Evolutionary conservation across 2,888 invertebrate genomes (phyloP), one percentile per base, ranked within the genome.

Genomic region (Hybos culiciformis): DNA sequence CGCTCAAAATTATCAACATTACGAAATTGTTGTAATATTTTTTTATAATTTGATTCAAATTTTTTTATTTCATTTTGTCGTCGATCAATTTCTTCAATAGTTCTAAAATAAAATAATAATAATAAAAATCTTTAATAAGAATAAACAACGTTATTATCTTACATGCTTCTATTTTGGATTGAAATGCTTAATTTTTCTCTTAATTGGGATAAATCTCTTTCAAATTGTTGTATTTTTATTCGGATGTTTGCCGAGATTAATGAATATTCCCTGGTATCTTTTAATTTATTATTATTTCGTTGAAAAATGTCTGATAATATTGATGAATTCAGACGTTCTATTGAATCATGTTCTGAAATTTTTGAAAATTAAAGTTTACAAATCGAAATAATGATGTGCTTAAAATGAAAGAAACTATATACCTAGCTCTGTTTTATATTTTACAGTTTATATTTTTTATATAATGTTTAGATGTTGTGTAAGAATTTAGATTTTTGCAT

Each of bases 271-370:
- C n/a, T n/a, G n/a, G n/a, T n/a, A n/a, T n/a, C n/a, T n/a, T n/a
- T n/a, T n/a, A n/a, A n/a, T n/a, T n/a, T n/a, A n/a, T n/a, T n/a
- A n/a, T 67, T 66, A 49, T 75, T 72, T 39, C 80, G 66, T 42
- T 68, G 57, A 1, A 72, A 71, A 8, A 81, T 55, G 53, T 75
- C 72, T 45, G 74, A 73, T 64, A 77, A 73, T 38, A 80, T 74
- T 51, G 77, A 74, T 37, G 75, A 67, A 53, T 71, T 72, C 18
- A 80, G 57, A 46, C 73, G 73, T 53, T 79, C 76, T 53, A 80
- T 80, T 1, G 76, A 72, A 52, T 79, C 78, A 59, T 75, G 72
- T 55, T 80, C 80, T 0, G 69, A 59, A 12, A 77, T 61, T 80
- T 80, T 80, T 47, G 32, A 56, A 49, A 21, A 5, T n/a, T n/a